phyloP scores from a whole-genome alignment of 64 coral and sea anemone species.

The Dendrophyllia cribrosa region DNA sequence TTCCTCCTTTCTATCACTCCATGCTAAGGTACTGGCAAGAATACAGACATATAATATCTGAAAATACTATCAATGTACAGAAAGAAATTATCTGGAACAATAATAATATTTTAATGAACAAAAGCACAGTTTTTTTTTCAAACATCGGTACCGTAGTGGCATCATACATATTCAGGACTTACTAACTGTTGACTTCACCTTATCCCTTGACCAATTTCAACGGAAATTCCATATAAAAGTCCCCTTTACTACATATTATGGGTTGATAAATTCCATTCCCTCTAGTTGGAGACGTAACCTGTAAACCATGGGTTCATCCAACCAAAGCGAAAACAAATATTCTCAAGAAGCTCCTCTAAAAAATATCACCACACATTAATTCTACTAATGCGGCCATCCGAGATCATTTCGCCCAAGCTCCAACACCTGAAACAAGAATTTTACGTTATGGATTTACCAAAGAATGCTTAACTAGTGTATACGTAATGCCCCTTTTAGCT shows the following conservation, averaged over 20 bases:
- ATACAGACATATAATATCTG: not conserved
- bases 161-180: not conserved
- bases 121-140: not conserved
- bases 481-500: not conserved
- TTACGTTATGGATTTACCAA: not conserved
- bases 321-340: not conserved
- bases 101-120: not conserved
- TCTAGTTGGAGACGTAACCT: not conserved
- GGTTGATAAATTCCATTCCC: conserved; percentile 8
- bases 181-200: conserved; percentile 4
- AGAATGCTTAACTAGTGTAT: not conserved
- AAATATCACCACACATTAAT: not conserved
- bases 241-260: conserved; percentile 20
- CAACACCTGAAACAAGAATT: conserved; percentile 4
- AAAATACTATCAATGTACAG: not conserved
- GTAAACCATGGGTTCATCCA: not conserved
- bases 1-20: no score
- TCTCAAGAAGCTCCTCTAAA: not conserved
- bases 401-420: conserved; percentile 2
- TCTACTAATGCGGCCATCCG: conserved; percentile 6
- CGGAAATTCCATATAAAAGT: not conserved
- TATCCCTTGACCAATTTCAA: not conserved
- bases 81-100: conserved; percentile 8
- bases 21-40: not conserved
- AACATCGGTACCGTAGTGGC: not conserved